These are phyloP conservation scores for Ruditapes philippinarum DNA, from an alignment of 1,140 invertebrate genomes.

Conservation along the genomic window DNA sequence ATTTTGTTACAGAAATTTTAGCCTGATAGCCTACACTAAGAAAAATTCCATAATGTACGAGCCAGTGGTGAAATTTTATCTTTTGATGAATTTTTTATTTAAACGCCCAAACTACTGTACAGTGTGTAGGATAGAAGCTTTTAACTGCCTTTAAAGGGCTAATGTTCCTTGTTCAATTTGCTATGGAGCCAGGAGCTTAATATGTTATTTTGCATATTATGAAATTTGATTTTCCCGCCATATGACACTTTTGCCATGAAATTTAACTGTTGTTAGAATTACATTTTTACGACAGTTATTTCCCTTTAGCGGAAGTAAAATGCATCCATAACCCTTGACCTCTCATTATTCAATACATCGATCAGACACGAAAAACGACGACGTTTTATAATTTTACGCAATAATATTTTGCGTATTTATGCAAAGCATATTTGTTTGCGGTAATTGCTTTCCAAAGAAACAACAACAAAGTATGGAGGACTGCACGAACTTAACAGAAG, in stretches of 20 bases:
- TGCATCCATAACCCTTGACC: conserved; percentile 20
- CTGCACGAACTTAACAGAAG: not conserved
- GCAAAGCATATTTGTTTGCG: not conserved
- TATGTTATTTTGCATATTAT: no score
- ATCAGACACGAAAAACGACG: conserved; percentile 31
- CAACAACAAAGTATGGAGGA: not conserved
- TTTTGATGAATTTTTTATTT: no score
- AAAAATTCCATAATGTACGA: no score
- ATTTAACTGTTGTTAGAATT: not conserved
- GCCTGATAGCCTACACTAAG: no score
- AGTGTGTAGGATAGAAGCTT: no score
- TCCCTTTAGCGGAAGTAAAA: conserved; percentile 40
- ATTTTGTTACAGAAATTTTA: no score
- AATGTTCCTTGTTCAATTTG: no score
- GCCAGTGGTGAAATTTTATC: no score
- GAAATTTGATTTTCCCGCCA: conserved; percentile 29
- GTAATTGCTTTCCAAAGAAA: not conserved
- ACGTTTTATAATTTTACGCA: conserved; percentile 12
- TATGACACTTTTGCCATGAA: not conserved
- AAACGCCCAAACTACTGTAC: no score
- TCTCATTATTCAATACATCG: conserved; percentile 26
- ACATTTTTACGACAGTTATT: not conserved
- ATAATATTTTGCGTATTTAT: conserved; percentile 27
- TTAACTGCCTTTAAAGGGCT: no score
- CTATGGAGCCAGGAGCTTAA: no score